A percentile compares a stretch with the other conserved stretches of the same genome.
Conservation (phyloP, 2,113 vertebrate species). For the Holacanthus passer region DNA sequence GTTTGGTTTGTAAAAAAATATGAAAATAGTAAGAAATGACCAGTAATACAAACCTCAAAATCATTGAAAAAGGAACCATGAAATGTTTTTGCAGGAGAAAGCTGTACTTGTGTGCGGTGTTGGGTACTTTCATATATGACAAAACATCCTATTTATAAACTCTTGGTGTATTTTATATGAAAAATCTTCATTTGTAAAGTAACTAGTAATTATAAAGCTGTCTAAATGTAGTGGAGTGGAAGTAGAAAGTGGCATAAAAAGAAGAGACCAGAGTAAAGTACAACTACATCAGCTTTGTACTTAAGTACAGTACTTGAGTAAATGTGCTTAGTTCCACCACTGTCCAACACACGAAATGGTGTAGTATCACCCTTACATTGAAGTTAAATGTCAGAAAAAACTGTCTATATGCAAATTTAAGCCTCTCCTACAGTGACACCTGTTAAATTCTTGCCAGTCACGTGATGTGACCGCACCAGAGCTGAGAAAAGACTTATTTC, state of each 20-base stretch:
- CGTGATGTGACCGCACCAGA: not conserved
- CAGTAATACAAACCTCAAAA: not conserved
- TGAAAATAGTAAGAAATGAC: not conserved
- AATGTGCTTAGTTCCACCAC: not conserved
- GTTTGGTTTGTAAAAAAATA: not conserved
- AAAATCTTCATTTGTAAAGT: not conserved
- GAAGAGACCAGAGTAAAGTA: not conserved
- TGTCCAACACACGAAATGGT: no score
- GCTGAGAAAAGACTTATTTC: not conserved
- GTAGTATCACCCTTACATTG: no score
- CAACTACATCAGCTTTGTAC: not conserved
- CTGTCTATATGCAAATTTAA: not conserved
- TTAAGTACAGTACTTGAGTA: not conserved
- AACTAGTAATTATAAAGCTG: not conserved
- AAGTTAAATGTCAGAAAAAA: no score
- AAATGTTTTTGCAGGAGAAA: no score
- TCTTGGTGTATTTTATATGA: not conserved
- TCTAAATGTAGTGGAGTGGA: not conserved
- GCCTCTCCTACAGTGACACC: not conserved
- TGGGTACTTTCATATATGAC: not conserved
- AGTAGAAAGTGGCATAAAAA: not conserved
- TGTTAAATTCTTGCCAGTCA: not conserved
- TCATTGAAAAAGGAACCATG: not conserved
- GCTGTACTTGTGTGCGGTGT: not conserved
- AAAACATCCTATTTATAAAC: not conserved